Evolutionary conservation across 2,888 invertebrate genomes (phyloP).

Genomic region (Lasioglossum vierecki): DNA sequence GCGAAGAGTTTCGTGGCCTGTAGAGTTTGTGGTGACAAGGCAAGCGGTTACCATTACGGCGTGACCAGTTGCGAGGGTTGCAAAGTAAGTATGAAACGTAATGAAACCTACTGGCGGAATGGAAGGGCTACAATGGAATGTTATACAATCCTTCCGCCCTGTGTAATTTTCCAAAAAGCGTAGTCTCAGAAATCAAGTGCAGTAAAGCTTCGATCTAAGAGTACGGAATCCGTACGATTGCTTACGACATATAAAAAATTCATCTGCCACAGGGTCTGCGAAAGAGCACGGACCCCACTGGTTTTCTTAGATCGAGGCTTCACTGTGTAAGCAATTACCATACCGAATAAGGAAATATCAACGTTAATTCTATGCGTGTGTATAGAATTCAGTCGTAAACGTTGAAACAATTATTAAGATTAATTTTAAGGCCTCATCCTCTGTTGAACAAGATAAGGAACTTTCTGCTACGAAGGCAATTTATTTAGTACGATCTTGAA

Average conservation of each 20-base stretch:
- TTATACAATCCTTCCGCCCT: neutral
- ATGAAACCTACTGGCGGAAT: neutral
- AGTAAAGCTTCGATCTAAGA: no score
- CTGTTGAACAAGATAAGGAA: neutral
- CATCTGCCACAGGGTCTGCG: no score
- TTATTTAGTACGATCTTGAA: neutral
- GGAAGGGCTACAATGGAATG: neutral
- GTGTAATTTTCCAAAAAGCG: neutral
- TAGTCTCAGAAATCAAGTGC: no score
- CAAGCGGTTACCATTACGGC: slow-evolving; percentile 98
- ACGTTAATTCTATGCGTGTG: neutral
- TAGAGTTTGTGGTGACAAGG: slow-evolving; percentile 98
- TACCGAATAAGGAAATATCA: no score
- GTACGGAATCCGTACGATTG: no score
- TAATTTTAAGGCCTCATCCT: neutral
- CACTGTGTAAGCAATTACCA: neutral
- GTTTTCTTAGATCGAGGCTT: no score
- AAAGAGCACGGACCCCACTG: no score
- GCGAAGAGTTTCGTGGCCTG: slow-evolving; percentile 96
- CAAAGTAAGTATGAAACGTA: slow-evolving; percentile 89
- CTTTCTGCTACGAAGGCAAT: neutral
- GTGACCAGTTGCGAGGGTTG: slow-evolving; percentile 99
- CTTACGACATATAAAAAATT: no score
- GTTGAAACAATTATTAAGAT: neutral
- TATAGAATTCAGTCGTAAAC: neutral